Base-by-base conservation (phyloP, 2,888 invertebrate genomes). In the Trachelus iudaicus region DNA sequence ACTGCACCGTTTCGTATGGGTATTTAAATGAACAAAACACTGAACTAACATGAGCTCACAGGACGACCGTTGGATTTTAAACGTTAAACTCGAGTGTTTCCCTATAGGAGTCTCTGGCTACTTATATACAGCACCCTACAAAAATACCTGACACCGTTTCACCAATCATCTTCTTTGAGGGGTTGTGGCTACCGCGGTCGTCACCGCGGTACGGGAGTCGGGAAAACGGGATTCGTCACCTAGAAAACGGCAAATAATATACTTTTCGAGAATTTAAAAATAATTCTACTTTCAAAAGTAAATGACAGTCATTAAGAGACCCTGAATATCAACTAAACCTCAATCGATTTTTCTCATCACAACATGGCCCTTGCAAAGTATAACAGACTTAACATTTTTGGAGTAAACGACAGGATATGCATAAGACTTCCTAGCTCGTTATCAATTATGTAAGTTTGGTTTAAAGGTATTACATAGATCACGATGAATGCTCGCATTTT, bases 11-110 rank as follows among this genome's bases (percentile, higher is more conserved):
- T 13, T 71, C 71, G 1, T 4, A 1, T 71, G 33, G 71, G 71
- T 23, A 71, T 71, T 71, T 71, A 71, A 71, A 71, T 34, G 71
- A 71, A 74, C 37, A 37, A 74, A 37, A 74, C 34, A 74, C 74
- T 74, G 71, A 71, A 77, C 69, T 69, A 34, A 11, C 71, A 35
- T 13, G 74, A 30, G 74, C 74, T 23, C 30, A 23, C 30, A 13
- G 56, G 73, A 78, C 73, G 78, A 78, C 76, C 78, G 78, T 78
- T 78, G 73, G 75, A 11, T 78, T 71, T 78, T 76, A 78, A 78
- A 78, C 71, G 71, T 75, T 75, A 75, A 69, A 37, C 69, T 73
- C 76, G 15, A 73, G 15, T 68, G 69, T 78, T 75, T 31, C 30
- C 56, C 68, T 69, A 12, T 34, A 35, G 35, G 23, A 34, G 74